Evolutionary conservation across 2,797 vertebrate species (phyloP).

Genomic region (Ptychadena robeensis): DNA sequence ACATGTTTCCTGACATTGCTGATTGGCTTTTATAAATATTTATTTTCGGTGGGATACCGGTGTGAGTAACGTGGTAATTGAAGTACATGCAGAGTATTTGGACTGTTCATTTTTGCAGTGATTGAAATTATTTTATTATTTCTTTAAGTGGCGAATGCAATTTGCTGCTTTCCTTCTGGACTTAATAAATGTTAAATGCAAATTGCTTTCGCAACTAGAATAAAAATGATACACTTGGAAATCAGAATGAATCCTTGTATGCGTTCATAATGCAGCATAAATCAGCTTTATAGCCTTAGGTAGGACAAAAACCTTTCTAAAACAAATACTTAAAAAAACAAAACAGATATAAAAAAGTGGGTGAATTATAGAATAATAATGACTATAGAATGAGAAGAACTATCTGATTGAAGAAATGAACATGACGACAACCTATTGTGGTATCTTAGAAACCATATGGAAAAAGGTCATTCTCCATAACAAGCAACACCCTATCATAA

Average conservation of each 20-base stretch:
- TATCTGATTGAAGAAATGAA: background rate
- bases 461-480: background rate
- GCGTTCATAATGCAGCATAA: conserved; percentile 17
- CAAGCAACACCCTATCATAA: background rate
- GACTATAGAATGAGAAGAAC: background rate
- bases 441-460: background rate
- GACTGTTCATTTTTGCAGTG: conserved; percentile 25
- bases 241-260: background rate
- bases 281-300: background rate
- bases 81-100: conserved; percentile 26
- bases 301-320: conserved; percentile 8
- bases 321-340: background rate
- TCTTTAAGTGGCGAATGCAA: conserved; percentile 39
- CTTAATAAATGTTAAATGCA: conserved; percentile 53
- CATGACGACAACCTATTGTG: background rate
- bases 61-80: conserved; percentile 38
- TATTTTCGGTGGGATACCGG: background rate
- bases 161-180: conserved; percentile 42
- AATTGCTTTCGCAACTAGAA: conserved; percentile 49
- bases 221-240: conserved; percentile 43
- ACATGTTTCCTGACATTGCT: background rate
- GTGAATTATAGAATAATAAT: conserved; percentile 6
- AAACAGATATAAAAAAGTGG: background rate
- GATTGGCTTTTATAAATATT: conserved; percentile 34
- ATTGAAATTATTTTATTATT: conserved; percentile 53